phyloP scores from a whole-genome alignment of 2,888 invertebrate species.

The Watsonalla cultraria region DNA sequence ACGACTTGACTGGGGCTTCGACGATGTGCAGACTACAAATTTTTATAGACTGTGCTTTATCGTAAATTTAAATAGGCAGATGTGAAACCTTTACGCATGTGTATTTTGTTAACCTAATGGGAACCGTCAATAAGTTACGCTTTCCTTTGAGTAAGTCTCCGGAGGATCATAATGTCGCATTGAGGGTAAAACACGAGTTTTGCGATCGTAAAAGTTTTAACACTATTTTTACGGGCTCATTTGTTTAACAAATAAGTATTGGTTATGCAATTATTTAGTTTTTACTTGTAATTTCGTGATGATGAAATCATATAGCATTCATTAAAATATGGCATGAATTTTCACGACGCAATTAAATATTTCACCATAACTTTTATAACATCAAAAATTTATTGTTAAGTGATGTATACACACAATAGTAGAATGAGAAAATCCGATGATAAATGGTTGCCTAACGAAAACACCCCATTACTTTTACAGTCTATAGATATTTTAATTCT shows the following conservation, averaged over 20 bases:
- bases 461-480: too few relatives aligned
- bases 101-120: conserved; percentile 74
- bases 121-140: conserved; percentile 69
- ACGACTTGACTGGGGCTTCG: conserved; percentile 37
- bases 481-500: too few relatives aligned
- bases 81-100: conserved; percentile 62
- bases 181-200: conserved; percentile 50
- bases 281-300: too few relatives aligned
- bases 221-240: conserved; percentile 16
- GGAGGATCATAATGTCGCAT: conserved; percentile 49
- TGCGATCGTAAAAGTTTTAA: conserved; percentile 18
- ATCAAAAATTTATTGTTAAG: too few relatives aligned
- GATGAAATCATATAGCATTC: too few relatives aligned
- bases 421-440: too few relatives aligned
- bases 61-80: conserved; percentile 58
- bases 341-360: too few relatives aligned
- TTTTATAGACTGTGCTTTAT: conserved; percentile 54
- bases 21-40: conserved; percentile 37
- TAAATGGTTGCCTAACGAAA: too few relatives aligned
- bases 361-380: too few relatives aligned
- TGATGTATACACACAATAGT: too few relatives aligned
- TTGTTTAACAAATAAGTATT: not conserved
- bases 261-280: not conserved
- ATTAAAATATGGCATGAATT: too few relatives aligned
- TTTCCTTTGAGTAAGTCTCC: conserved; percentile 51